Base-by-base conservation (phyloP, 1,140 invertebrate genomes). In the Brachionus sp. region DNA sequence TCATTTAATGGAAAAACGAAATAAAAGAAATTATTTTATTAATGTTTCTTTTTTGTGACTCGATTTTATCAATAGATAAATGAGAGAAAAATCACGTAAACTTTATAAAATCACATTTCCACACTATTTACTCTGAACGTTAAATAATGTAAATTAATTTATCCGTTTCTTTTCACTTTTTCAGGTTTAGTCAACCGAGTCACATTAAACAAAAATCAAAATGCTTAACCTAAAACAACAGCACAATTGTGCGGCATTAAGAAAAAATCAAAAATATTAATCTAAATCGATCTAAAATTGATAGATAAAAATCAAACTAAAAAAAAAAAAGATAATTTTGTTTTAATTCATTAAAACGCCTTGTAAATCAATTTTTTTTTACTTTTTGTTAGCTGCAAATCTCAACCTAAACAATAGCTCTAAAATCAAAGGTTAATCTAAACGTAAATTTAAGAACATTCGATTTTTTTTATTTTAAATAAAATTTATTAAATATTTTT, bases 31-130 rank as follows among this genome's bases (percentile, higher is more conserved):
- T 70, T 70, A 39, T 44, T 42, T 39, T 70, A 37, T 70, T 70
- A 39, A 70, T 70, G 64, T 66, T 66, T 66, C 64, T 66, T 66
- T 66, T 66, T 66, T 66, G 25, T 66, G 44, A 50, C 44, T 57
- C 5, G n/a, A 57, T 57, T 57, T 57, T 57, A 57, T 57, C 50
- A 57, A 57, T 57, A 19, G 50, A 66, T 33, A 66, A 66, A 66
- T 6, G 33, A 13, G 64, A 13, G 5, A 70, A 70, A 70, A 70
- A 37, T 70, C 66, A 70, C 66, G 66, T 70, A 70, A 70, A 70
- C 66, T 70, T 70, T 37, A 70, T 70, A 70, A 70, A 39, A 70
- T 70, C 66, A 70, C 66, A 70, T 70, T 39, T 70, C 7, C n/a
- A 70, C 0, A 9, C 37, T 70, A 16, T 19, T 70, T 37, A 68